Conservation (phyloP, 2,888 invertebrate species). For the Epinotia demarniana region DNA sequence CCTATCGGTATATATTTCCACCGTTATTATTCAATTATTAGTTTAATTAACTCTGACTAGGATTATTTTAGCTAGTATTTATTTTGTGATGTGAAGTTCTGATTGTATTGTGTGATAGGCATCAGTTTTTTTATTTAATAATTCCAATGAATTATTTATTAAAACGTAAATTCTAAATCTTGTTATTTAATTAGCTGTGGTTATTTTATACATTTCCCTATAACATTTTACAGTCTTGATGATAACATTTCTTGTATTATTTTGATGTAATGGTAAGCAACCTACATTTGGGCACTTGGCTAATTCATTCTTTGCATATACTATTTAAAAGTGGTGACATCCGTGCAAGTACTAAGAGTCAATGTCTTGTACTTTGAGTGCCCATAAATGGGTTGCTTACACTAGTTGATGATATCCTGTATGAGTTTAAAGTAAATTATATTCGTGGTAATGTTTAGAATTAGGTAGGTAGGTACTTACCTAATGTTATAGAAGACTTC, state of each 20-base stretch:
- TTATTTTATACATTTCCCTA: conserved; percentile 34
- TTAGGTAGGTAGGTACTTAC: conserved; percentile 20
- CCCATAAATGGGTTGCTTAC: neutral
- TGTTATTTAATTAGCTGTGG: conserved; percentile 60
- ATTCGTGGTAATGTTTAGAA: conserved; percentile 21
- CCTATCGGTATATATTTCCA: conserved; percentile 79
- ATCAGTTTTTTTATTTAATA: conserved; percentile 71
- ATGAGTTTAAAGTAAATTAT: conserved; percentile 1
- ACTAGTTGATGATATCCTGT: conserved; percentile 7
- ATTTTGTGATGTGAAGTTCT: conserved; percentile 76
- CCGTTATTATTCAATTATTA: conserved; percentile 82
- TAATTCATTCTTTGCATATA: neutral
- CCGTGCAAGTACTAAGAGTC: neutral
- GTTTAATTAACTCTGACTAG: conserved; percentile 83
- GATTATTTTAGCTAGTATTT: conserved; percentile 80
- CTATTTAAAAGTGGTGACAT: neutral
- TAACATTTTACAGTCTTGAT: conserved; percentile 10
- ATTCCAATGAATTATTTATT: conserved; percentile 74
- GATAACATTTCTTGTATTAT: conserved; percentile 15
- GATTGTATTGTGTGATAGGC: conserved; percentile 75
- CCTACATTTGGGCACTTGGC: neutral
- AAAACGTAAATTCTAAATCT: conserved; percentile 58
- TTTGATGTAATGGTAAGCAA: conserved; percentile 4
- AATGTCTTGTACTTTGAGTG: neutral
- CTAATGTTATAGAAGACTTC: conserved; percentile 10